phyloP scores from a whole-genome alignment of 2,797 vertebrate genomes.

The Cynodonichthys magdalenae region DNA sequence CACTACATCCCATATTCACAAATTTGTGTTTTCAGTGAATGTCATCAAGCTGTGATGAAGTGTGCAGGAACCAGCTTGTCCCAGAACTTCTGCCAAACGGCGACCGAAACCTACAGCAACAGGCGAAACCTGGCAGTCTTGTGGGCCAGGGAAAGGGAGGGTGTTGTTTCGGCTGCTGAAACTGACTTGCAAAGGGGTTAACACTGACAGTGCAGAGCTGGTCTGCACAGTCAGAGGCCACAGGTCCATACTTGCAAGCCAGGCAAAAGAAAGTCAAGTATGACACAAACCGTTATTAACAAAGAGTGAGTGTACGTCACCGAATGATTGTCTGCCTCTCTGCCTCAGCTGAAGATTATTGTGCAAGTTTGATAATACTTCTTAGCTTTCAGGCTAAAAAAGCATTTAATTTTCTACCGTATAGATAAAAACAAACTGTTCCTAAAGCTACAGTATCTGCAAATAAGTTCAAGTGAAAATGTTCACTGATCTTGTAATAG shows the following conservation, averaged over 20 bases:
- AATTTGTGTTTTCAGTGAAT: conserved; percentile 55
- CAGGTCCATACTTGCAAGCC: conserved; percentile 72
- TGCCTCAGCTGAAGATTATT: background rate
- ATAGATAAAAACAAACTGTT: background rate
- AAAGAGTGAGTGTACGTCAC: conserved; percentile 31
- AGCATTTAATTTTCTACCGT: background rate
- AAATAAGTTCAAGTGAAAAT: conserved; percentile 1
- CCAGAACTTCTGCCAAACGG: conserved; percentile 67
- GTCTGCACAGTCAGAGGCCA: conserved; percentile 76
- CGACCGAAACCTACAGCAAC: conserved; percentile 82
- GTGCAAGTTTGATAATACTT: background rate
- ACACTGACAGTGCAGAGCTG: conserved; percentile 75
- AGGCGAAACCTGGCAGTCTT: conserved; percentile 85
- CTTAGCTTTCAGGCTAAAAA: conserved; percentile 2
- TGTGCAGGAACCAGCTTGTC: conserved; percentile 83
- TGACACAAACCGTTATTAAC: conserved; percentile 63
- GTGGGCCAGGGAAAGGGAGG: conserved; percentile 65
- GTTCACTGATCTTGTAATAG: background rate
- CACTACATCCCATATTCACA: conserved; percentile 38
- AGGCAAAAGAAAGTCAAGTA: conserved; percentile 25
- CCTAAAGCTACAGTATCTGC: background rate
- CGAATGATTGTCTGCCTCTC: conserved; percentile 23
- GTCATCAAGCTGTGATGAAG: conserved; percentile 66
- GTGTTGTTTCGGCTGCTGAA: conserved; percentile 64
- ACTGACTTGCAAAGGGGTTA: conserved; percentile 65